These are phyloP conservation scores for Pavo muticus DNA, from an alignment of 2,113 vertebrate species.

Conservation along the genomic window DNA sequence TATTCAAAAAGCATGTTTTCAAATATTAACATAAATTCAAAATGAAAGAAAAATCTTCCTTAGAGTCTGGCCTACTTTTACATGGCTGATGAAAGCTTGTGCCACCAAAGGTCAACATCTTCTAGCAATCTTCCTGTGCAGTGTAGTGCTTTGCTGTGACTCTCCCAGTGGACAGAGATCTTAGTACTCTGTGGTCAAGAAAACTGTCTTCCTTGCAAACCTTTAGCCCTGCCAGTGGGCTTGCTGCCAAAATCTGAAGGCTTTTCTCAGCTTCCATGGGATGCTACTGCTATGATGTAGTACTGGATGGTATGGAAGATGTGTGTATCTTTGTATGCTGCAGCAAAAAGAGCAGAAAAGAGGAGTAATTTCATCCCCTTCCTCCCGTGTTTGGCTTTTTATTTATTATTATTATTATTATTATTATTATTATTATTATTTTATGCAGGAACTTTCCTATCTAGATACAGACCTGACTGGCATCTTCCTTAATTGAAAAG, in stretches of 20 bases:
- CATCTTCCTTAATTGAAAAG: neutral
- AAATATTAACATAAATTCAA: neutral
- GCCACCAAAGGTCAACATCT: neutral
- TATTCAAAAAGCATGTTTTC: neutral
- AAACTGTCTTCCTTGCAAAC: neutral
- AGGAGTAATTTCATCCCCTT: neutral
- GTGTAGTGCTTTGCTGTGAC: neutral
- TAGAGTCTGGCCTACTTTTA: neutral
- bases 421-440: too few species aligned
- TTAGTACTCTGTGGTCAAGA: neutral
- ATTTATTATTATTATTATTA: neutral
- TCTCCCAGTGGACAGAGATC: neutral
- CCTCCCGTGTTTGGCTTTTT: neutral
- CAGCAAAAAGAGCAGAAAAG: constrained; percentile 25
- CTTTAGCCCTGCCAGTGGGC: neutral
- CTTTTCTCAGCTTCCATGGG: neutral
- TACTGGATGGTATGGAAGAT: neutral
- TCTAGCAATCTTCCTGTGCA: neutral
- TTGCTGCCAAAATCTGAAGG: neutral
- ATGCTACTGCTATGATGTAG: neutral
- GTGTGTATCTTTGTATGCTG: neutral
- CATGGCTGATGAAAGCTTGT: neutral
- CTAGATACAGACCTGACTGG: constrained; percentile 10
- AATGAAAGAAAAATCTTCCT: neutral
- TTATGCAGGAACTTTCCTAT: neutral